A percentile compares a stretch with the other conserved stretches of the same genome.
Conservation (phyloP, 2,797 vertebrate species). For the Hypotaenidia okinawae region DNA sequence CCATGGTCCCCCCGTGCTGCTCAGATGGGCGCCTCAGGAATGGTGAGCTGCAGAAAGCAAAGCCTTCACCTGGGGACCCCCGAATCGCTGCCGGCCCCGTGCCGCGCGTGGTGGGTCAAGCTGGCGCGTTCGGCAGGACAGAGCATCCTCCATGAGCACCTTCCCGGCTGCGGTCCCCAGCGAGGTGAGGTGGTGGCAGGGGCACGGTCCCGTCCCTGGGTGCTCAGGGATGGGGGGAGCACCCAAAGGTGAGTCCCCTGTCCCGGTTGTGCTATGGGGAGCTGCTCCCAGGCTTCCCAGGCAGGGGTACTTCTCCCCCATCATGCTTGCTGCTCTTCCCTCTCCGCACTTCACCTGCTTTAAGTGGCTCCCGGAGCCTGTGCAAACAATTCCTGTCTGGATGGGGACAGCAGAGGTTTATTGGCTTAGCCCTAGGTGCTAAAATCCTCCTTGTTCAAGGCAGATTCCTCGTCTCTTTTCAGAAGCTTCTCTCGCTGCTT, state of each 20-base stretch:
- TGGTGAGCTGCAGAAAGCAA: neutral
- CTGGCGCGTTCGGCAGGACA: neutral
- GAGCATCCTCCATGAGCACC: slow-evolving; percentile 34
- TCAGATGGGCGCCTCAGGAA: neutral
- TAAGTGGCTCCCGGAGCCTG: neutral
- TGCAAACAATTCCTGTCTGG: slow-evolving; percentile 1
- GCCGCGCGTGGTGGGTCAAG: neutral
- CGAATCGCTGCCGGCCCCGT: neutral
- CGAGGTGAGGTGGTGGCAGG: neutral
- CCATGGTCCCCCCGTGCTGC: neutral
- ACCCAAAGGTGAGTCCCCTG: neutral
- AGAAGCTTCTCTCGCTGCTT: neutral
- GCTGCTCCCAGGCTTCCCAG: neutral
- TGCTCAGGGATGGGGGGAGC: neutral
- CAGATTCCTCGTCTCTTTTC: slow-evolving; percentile 48
- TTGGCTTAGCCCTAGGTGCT: slow-evolving; percentile 65
- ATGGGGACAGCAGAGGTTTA: slow-evolving; percentile 25
- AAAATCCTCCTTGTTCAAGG: slow-evolving; percentile 60
- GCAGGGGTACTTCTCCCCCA: neutral
- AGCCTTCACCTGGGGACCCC: neutral
- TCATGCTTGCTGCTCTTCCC: neutral
- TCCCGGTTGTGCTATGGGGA: fast-evolving
- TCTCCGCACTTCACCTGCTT: neutral
- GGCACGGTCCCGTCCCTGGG: neutral
- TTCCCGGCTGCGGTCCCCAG: neutral